Conservation (phyloP, 2,797 vertebrate species). For the Neoniphon sammara region DNA sequence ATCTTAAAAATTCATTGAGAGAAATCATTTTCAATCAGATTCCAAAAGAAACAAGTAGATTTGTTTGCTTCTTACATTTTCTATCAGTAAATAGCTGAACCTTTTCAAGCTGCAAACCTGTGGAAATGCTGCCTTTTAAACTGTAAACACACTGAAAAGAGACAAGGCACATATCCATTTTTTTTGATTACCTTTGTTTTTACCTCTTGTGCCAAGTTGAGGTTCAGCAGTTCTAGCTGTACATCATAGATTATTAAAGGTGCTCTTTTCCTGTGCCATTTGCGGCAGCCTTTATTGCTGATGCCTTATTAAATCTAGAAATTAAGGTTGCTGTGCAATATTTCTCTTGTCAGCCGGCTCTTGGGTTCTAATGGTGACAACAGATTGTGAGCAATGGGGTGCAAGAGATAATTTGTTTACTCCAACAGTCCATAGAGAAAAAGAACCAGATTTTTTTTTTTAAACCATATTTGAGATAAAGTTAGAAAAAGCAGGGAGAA, state of each 20-base stretch:
- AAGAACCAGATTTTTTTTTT: not conserved
- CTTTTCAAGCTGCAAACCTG: too few relatives aligned
- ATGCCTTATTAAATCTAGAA: constrained; percentile 3
- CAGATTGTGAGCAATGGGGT: constrained; percentile 19
- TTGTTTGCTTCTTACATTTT: too few relatives aligned
- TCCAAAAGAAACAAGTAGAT: not conserved
- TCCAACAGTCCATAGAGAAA: constrained; percentile 3
- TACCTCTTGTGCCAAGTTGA: too few relatives aligned
- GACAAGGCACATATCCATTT: not conserved
- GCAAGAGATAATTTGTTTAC: constrained; percentile 13
- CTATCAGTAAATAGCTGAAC: too few relatives aligned
- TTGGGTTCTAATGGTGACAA: not conserved
- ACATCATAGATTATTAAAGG: constrained; percentile 1
- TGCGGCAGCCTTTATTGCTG: constrained; percentile 6
- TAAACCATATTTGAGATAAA: too few relatives aligned
- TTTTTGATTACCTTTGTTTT: constrained; percentile 3
- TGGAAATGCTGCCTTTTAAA: too few relatives aligned
- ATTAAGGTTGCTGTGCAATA: constrained; percentile 6
- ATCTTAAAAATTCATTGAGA: too few relatives aligned
- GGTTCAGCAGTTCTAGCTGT: not conserved
- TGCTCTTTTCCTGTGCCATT: constrained; percentile 1
- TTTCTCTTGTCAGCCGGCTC: not conserved
- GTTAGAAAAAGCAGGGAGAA: too few relatives aligned
- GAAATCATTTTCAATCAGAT: not conserved
- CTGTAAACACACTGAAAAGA: not conserved